These are phyloP conservation scores for Oscarella lobularis DNA, from an alignment of 37 sponge, comb jelly and placozoan genomes.

Conservation along the genomic window DNA sequence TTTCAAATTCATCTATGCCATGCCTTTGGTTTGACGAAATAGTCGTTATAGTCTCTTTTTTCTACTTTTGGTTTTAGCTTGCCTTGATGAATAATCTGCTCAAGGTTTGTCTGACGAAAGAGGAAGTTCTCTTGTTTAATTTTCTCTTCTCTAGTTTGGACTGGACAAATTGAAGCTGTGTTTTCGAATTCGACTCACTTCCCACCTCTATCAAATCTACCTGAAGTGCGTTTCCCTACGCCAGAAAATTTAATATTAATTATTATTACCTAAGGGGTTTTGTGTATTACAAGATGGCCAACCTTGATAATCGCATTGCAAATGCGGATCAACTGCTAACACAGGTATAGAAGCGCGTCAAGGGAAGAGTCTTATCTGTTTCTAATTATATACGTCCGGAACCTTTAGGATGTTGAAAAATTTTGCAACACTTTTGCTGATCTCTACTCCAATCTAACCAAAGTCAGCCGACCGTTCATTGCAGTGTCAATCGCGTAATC, in stretches of 20 bases:
- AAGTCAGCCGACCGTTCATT: constrained; percentile 22
- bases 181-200: constrained; percentile 59
- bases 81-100: constrained; percentile 56
- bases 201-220: constrained; percentile 52
- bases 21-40: constrained; percentile 61
- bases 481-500: no score
- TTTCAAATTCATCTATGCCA: constrained; percentile 51
- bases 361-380: no score
- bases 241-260: not conserved
- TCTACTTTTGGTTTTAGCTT: constrained; percentile 19
- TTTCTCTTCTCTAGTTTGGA: constrained; percentile 44
- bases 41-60: constrained; percentile 3
- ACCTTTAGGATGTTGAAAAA: constrained; percentile 90
- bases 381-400: no score
- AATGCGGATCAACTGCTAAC: constrained; percentile 92
- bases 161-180: constrained; percentile 67
- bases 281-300: constrained; percentile 89
- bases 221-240: constrained; percentile 28
- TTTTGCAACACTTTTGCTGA: constrained; percentile 79
- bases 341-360: constrained; percentile 19
- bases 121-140: no score
- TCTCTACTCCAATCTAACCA: constrained; percentile 80
- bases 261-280: constrained; percentile 34
- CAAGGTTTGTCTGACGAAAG: no score
- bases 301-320: constrained; percentile 79